These are phyloP conservation scores for Vollenhovia emeryi DNA, from an alignment of 1,140 invertebrate species.

Conservation along the genomic window DNA sequence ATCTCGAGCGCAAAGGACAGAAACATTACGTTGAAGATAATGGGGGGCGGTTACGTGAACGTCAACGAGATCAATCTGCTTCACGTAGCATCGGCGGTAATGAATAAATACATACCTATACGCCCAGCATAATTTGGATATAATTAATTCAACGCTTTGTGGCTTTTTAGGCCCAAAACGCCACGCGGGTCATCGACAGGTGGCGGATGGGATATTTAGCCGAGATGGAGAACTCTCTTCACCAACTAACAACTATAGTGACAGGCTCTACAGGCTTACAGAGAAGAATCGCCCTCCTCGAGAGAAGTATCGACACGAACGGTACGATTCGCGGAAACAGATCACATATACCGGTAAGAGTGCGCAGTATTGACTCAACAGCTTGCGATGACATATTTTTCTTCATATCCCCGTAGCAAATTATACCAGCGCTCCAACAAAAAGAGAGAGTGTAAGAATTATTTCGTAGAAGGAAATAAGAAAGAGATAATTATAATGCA, in stretches of 20 bases:
- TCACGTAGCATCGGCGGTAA: slow-evolving; percentile 84
- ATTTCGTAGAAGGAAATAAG: neutral
- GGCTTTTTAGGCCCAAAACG: slow-evolving; percentile 80
- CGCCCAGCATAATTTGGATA: neutral
- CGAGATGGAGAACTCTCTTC: slow-evolving; percentile 77
- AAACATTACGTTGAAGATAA: slow-evolving; percentile 88
- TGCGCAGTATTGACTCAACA: slow-evolving; percentile 10
- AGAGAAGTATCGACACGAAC: slow-evolving; percentile 70
- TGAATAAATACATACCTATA: slow-evolving; percentile 12
- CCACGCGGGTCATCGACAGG: slow-evolving; percentile 81
- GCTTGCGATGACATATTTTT: neutral
- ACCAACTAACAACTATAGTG: slow-evolving; percentile 74
- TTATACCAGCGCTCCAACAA: neutral
- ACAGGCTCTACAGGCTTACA: slow-evolving; percentile 83
- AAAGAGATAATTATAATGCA: neutral
- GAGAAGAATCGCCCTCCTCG: slow-evolving; percentile 75
- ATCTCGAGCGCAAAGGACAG: slow-evolving; percentile 87
- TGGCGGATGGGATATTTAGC: slow-evolving; percentile 79
- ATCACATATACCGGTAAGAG: slow-evolving; percentile 26
- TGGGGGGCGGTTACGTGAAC: slow-evolving; percentile 87
- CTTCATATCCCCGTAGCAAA: neutral
- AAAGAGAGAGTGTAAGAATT: neutral
- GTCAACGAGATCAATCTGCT: slow-evolving; percentile 87
- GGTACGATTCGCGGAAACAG: neutral
- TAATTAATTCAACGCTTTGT: neutral